Percentiles rank a stretch among this genome's conserved stretches.
These are phyloP conservation scores for Spodoptera exigua DNA, from an alignment of 2,888 invertebrate species.

Conservation along the genomic window DNA sequence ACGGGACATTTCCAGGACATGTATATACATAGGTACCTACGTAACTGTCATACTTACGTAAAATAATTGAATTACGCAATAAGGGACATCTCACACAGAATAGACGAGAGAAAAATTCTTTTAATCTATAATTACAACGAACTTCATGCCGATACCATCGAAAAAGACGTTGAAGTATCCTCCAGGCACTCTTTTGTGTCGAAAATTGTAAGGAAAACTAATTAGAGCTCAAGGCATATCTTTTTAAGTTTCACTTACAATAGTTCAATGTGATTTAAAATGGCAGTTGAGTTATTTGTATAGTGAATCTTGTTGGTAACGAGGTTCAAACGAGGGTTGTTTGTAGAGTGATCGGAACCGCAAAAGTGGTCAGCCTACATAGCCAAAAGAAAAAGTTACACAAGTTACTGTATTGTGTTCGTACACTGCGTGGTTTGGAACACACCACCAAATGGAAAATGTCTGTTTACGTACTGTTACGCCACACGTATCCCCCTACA, in stretches of 20 bases:
- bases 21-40: too few species aligned
- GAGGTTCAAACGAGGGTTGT: conserved; percentile 34
- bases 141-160: conserved; percentile 42
- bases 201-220: conserved; percentile 48
- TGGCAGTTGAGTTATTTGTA: conserved; percentile 33
- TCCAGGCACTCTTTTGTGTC: conserved; percentile 43
- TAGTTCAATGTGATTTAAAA: conserved; percentile 27
- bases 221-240: conserved; percentile 42
- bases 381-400: conserved; percentile 50
- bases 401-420: conserved; percentile 28
- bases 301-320: conserved; percentile 33
- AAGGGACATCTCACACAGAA: conserved; percentile 13
- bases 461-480: conserved; percentile 41
- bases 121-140: conserved; percentile 33
- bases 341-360: conserved; percentile 41
- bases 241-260: conserved; percentile 24
- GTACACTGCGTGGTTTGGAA: conserved; percentile 32
- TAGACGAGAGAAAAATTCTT: conserved; percentile 17
- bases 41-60: conserved; percentile 1
- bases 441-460: conserved; percentile 44
- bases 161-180: conserved; percentile 37
- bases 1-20: too few species aligned
- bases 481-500: conserved; percentile 14
- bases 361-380: conserved; percentile 52
- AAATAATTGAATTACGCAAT: conserved; percentile 22